Conservation (phyloP, 2,113 vertebrate genomes). For the Collichthys lucidus region DNA sequence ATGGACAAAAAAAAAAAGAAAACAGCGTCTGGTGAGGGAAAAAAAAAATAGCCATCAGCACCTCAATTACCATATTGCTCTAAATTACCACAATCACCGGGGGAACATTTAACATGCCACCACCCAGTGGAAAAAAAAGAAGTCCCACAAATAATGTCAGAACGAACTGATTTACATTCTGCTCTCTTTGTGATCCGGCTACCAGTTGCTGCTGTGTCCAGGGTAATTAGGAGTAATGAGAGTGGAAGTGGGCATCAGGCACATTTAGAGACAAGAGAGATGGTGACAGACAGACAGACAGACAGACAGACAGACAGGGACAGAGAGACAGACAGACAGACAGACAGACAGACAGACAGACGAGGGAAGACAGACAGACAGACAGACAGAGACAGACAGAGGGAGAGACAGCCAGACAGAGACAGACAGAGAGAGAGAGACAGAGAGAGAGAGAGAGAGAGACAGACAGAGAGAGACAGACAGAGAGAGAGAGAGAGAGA, state of each 20-base stretch:
- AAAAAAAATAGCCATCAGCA: conserved; percentile 73
- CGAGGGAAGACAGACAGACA: no score
- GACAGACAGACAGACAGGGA: no score
- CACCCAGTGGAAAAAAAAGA: conserved; percentile 49
- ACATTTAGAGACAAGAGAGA: conserved; percentile 29
- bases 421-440: no score
- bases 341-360: no score
- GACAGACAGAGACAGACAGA: no score
- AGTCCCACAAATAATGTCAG: conserved; percentile 66
- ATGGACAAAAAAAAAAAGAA: conserved; percentile 65
- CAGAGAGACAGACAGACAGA: no score
- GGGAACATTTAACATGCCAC: conserved; percentile 81
- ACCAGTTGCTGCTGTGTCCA: conserved; percentile 75
- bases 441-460: no score
- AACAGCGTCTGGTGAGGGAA: conserved; percentile 59
- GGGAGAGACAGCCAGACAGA: no score
- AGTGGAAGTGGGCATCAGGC: conserved; percentile 68
- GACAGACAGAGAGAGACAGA: no score
- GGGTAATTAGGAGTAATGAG: conserved; percentile 78
- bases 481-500: no score
- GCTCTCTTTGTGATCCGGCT: conserved; percentile 66
- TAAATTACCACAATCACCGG: conserved; percentile 78
- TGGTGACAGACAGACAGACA: background rate
- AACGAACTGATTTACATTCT: conserved; percentile 75
- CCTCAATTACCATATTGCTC: conserved; percentile 78